Evolutionary conservation across 1,140 invertebrate genomes (phyloP).

Genomic region (Glossosoma conforme): DNA sequence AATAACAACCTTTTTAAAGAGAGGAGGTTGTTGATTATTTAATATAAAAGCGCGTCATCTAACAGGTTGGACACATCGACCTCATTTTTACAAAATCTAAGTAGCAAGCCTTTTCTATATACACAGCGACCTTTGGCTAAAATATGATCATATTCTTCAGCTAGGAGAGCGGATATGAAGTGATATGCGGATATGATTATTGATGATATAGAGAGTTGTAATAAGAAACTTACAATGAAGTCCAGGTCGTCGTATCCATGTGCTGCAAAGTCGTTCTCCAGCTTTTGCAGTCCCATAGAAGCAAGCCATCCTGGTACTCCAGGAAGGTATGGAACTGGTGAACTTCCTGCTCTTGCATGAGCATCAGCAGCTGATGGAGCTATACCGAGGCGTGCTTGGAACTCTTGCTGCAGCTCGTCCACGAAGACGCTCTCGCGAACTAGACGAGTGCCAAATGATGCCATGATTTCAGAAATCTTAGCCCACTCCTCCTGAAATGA

Average conservation of each 20-base stretch:
- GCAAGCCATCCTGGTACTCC: slow-evolving; percentile 75
- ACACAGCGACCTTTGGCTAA: too few species aligned
- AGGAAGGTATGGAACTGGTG: slow-evolving; percentile 33
- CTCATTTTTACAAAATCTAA: too few species aligned
- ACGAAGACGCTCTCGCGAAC: slow-evolving; percentile 79
- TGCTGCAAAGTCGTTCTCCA: slow-evolving; percentile 75
- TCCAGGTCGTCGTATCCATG: slow-evolving; percentile 91
- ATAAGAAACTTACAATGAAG: slow-evolving; percentile 76
- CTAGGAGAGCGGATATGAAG: too few species aligned
- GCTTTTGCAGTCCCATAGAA: slow-evolving; percentile 70
- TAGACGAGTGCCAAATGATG: slow-evolving; percentile 77
- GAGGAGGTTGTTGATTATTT: too few species aligned
- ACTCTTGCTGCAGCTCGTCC: slow-evolving; percentile 76
- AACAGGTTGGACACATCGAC: too few species aligned
- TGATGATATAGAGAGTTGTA: neutral
- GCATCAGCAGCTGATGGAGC: slow-evolving; percentile 50
- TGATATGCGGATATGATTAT: too few species aligned
- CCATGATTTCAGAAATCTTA: slow-evolving; percentile 92
- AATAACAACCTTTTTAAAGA: too few species aligned
- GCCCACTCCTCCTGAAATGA: slow-evolving; percentile 80
- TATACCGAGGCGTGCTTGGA: slow-evolving; percentile 67
- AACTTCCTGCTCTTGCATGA: slow-evolving; percentile 34
- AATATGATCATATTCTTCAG: too few species aligned
- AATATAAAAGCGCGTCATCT: too few species aligned
- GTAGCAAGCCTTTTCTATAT: too few species aligned